Evolutionary conservation across 2,888 invertebrate genomes (phyloP), one percentile per base, ranked within the genome.

Genomic region (Phasia obesa): DNA sequence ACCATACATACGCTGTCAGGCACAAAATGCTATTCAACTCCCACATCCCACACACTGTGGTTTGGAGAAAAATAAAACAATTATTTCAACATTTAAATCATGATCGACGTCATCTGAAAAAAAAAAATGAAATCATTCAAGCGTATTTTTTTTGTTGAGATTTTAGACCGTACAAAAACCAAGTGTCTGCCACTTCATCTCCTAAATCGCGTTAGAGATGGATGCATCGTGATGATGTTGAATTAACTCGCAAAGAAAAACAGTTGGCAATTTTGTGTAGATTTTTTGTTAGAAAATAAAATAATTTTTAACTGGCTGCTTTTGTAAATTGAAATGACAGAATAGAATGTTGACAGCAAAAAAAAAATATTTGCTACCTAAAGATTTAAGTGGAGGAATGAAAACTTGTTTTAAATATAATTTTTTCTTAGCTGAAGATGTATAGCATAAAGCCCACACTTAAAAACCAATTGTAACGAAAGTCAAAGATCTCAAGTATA

Each of bases 101-200:
- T 47, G 15, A 49, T 38, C 23, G 25, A 42, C 51, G 59, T 67
- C 67, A 60, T 15, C 4, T n/a, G 38, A 42, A 13, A n/a, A 42
- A n/a, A 42, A 1, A 42, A n/a, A 42, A 1, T 42, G 35, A 11
- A 42, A 42, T 2, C 15, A 42, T 42, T 9, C 42, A 42, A 11
- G 2, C 57, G 21, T 11, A 13, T 21, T 57, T 17, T 5, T 31
- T 17, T 27, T 4, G 9, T 27, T 4, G 2, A 13, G 3, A n/a
- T 4, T 42, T 15, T 15, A 42, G 38, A 4, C 38, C 13, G n/a
- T 42, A 27, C 4, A 42, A 42, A 15, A 42, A 4, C 15, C 38
- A 42, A 42, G 19, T 31, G 4, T 35, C 35, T 44, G 42, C 25
- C 44, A 47, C 19, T 59, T 35, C 15, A 25, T 11, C 71, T 59